Evolutionary conservation across 2,797 vertebrate genomes (phyloP).

Genomic region (Notolabrus celidotus): DNA sequence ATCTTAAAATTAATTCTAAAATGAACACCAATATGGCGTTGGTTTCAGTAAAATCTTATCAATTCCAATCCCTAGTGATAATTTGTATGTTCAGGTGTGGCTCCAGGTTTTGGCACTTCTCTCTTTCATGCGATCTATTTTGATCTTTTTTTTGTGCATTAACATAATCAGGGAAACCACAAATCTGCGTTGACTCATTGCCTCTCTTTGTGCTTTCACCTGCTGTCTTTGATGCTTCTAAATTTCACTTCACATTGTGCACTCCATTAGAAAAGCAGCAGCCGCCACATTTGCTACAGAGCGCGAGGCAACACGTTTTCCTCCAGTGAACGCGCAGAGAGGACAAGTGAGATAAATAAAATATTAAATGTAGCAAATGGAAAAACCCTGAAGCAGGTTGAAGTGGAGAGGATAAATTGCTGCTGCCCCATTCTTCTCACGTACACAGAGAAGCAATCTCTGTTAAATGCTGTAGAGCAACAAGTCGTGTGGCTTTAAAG

Average conservation of each 20-base stretch:
- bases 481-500: conserved; percentile 16
- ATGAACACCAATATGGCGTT: no score
- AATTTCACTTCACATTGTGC: conserved; percentile 22
- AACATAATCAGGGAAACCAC: neutral
- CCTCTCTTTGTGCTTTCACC: neutral
- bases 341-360: conserved; percentile 22
- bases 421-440: conserved; percentile 17
- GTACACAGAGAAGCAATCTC: conserved; percentile 1
- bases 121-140: neutral
- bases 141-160: neutral
- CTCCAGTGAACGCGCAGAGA: neutral
- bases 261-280: conserved; percentile 18
- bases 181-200: conserved; percentile 7
- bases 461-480: conserved; percentile 30
- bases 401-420: conserved; percentile 28
- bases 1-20: no score
- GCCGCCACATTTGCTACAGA: conserved; percentile 12
- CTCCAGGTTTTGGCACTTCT: no score
- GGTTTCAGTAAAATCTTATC: no score
- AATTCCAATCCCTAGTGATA: no score
- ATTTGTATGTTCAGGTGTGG: no score
- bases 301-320: conserved; percentile 17
- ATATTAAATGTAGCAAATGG: conserved; percentile 24
- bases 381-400: conserved; percentile 21
- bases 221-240: conserved; percentile 38